phyloP scores from a whole-genome alignment of 2,888 invertebrate genomes.

The Amblyteles armatorius region DNA sequence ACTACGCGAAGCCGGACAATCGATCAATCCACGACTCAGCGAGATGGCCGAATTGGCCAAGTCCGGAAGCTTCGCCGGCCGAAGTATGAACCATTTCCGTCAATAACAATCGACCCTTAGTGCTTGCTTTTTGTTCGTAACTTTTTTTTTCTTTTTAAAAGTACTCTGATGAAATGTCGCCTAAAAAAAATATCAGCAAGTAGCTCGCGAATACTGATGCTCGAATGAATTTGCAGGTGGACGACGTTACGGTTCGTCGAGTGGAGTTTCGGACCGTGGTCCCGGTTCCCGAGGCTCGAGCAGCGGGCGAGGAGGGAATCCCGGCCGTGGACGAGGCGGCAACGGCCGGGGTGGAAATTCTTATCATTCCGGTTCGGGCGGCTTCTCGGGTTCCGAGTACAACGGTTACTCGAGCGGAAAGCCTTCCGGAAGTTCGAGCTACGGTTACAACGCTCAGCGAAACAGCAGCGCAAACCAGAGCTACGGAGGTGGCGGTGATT shows the following conservation, averaged over 20 bases:
- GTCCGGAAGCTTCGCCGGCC: slow-evolving; percentile 77
- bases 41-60: slow-evolving; percentile 87
- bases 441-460: slow-evolving; percentile 77
- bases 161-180: too few species aligned
- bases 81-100: slow-evolving; percentile 72
- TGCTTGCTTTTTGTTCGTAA: too few species aligned
- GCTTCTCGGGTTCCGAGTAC: slow-evolving; percentile 76
- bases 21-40: slow-evolving; percentile 93
- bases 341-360: slow-evolving; percentile 71
- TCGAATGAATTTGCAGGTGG: slow-evolving; percentile 68
- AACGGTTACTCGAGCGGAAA: slow-evolving; percentile 74
- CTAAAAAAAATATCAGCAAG: not conserved
- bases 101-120: not conserved
- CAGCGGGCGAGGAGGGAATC: slow-evolving; percentile 65
- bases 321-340: slow-evolving; percentile 72
- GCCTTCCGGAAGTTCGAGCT: slow-evolving; percentile 72
- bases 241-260: slow-evolving; percentile 73
- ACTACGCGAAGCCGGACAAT: slow-evolving; percentile 94
- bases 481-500: slow-evolving; percentile 74
- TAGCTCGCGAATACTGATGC: not conserved
- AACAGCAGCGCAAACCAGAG: slow-evolving; percentile 70
- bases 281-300: slow-evolving; percentile 59
- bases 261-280: slow-evolving; percentile 66
- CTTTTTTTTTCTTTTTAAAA: too few species aligned
- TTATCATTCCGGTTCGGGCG: slow-evolving; percentile 73